These are phyloP conservation scores for Passer domesticus DNA, from an alignment of 2,113 vertebrate species.

Conservation along the genomic window DNA sequence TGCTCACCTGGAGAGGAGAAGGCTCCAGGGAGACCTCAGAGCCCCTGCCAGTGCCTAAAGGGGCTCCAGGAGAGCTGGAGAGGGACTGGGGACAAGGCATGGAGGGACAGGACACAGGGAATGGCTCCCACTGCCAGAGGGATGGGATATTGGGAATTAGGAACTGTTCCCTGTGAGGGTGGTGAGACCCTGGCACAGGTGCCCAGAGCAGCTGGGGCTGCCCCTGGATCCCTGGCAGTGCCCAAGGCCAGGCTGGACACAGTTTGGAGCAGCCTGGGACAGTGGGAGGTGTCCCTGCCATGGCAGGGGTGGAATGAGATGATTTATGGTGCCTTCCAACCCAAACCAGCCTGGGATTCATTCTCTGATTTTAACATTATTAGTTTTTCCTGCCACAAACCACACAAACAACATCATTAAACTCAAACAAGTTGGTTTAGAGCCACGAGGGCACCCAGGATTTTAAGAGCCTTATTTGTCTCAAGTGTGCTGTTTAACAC, in stretches of 20 bases:
- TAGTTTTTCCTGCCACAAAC: not conserved
- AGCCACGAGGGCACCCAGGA: not conserved
- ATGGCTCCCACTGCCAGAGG: not conserved
- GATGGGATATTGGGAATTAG: not conserved
- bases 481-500: not conserved
- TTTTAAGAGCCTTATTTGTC: not conserved
- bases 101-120: not conserved
- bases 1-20: not conserved
- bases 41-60: fast-evolving
- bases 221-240: not conserved
- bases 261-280: not conserved
- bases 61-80: not conserved
- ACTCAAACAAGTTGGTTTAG: too few species aligned
- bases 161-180: fast-evolving
- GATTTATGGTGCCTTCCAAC: not conserved
- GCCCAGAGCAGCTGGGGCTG: not conserved
- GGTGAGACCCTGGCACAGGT: not conserved
- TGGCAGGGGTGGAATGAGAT: not conserved
- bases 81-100: not conserved
- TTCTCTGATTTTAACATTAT: not conserved
- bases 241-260: not conserved
- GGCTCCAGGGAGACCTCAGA: not conserved
- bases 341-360: not conserved
- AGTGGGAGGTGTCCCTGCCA: not conserved
- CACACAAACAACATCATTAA: not conserved